Percentiles rank a stretch among this genome's conserved stretches.
These are phyloP conservation scores for Pandemis cinnamomeana DNA, from an alignment of 2,888 invertebrate genomes.

Conservation along the genomic window DNA sequence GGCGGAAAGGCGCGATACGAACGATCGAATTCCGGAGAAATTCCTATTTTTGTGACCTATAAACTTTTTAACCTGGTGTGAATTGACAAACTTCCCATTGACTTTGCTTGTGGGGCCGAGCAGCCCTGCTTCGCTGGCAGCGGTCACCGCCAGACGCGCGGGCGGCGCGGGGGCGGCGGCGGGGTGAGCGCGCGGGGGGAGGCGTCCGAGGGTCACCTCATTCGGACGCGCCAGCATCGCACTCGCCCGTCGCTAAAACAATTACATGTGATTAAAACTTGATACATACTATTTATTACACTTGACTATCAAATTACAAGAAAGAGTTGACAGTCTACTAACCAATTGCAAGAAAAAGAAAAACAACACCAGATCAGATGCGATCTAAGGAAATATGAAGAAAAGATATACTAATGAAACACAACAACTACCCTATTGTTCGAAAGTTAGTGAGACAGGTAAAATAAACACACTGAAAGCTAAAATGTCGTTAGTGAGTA, in stretches of 20 bases:
- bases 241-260: constrained; percentile 70
- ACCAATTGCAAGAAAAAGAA: not conserved
- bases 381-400: not conserved
- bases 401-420: constrained; percentile 40
- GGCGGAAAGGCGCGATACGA: too few species aligned
- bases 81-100: too few species aligned
- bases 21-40: too few species aligned
- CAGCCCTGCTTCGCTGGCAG: too few species aligned
- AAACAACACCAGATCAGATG: not conserved
- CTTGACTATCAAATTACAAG: not conserved
- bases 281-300: not conserved
- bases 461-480: constrained; percentile 35
- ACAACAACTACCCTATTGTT: constrained; percentile 19
- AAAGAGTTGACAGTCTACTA: not conserved
- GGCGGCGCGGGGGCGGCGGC: constrained; percentile 42
- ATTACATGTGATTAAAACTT: not conserved
- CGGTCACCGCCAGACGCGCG: constrained; percentile 56
- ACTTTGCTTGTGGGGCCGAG: too few species aligned
- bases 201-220: constrained; percentile 63
- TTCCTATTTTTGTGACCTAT: too few species aligned
- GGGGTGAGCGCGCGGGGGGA: constrained; percentile 45
- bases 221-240: constrained; percentile 70
- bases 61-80: too few species aligned
- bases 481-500: constrained; percentile 40
- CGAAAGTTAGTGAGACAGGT: constrained; percentile 16